phyloP scores from a whole-genome alignment of 2,888 invertebrate species.

The Patella caerulea region DNA sequence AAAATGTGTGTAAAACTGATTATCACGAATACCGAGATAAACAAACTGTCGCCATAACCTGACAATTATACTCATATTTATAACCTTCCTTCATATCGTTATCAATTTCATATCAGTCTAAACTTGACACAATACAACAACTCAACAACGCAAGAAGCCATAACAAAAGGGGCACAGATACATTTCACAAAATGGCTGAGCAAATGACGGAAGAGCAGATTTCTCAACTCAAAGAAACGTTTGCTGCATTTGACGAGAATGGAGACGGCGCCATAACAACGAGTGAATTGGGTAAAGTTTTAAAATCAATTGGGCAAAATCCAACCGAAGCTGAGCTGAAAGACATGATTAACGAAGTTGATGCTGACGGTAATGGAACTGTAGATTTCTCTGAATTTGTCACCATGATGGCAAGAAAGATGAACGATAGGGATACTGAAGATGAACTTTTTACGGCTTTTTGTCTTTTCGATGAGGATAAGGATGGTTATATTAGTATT shows the following conservation, averaged over 20 bases:
- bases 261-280: conserved; percentile 99
- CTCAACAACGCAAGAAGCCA: too few species aligned
- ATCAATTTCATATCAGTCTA: too few species aligned
- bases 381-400: background rate
- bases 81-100: too few species aligned
- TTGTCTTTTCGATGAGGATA: conserved; percentile 45
- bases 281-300: conserved; percentile 99
- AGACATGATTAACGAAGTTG: conserved; percentile 99
- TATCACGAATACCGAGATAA: too few species aligned
- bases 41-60: too few species aligned
- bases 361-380: conserved; percentile 80
- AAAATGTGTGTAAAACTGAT: too few species aligned
- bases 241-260: conserved; percentile 99
- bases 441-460: conserved; percentile 31
- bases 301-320: conserved; percentile 98
- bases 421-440: background rate
- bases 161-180: background rate
- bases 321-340: conserved; percentile 99
- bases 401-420: conserved; percentile 1
- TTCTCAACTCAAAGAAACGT: conserved; percentile 94
- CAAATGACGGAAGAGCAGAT: conserved; percentile 43
- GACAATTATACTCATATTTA: too few species aligned
- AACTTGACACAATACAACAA: too few species aligned
- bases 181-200: conserved; percentile 25
- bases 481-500: conserved; percentile 41